Percentiles rank a stretch among this genome's conserved stretches.
These are phyloP conservation scores for Steatornis caripensis DNA, from an alignment of 2,113 vertebrate genomes.

Conservation along the genomic window DNA sequence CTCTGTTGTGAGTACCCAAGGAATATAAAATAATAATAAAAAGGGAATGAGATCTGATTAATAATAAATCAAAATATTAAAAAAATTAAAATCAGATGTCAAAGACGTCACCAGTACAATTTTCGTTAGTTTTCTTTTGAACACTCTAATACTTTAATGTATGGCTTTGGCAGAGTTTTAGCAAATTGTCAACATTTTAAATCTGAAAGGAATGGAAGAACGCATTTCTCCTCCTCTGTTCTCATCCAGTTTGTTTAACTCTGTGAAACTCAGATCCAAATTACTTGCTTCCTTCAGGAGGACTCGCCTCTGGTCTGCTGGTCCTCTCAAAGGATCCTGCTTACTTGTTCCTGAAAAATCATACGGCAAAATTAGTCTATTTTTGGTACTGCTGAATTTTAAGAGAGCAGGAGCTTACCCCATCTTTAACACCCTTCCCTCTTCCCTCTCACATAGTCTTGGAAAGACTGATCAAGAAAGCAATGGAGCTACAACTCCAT, in stretches of 20 bases:
- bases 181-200: not conserved
- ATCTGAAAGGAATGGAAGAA: not conserved
- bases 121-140: not conserved
- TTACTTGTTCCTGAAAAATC: constrained; percentile 1
- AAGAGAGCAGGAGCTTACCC: not conserved
- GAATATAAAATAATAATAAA: not conserved
- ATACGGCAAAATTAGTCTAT: not conserved
- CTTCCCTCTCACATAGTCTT: not conserved
- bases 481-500: not conserved
- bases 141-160: not conserved
- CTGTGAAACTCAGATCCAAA: not conserved
- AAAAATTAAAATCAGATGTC: not conserved
- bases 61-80: not conserved
- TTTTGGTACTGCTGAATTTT: not conserved
- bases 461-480: not conserved
- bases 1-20: not conserved
- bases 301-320: not conserved
- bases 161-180: not conserved
- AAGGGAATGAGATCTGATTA: not conserved
- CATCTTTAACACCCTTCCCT: not conserved
- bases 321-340: not conserved
- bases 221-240: not conserved
- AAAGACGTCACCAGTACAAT: not conserved
- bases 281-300: not conserved
- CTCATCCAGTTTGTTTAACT: not conserved